Conservation (phyloP, 30 jellyfish, hydroid and myxozoan species). For the Turritopsis dohrnii region DNA sequence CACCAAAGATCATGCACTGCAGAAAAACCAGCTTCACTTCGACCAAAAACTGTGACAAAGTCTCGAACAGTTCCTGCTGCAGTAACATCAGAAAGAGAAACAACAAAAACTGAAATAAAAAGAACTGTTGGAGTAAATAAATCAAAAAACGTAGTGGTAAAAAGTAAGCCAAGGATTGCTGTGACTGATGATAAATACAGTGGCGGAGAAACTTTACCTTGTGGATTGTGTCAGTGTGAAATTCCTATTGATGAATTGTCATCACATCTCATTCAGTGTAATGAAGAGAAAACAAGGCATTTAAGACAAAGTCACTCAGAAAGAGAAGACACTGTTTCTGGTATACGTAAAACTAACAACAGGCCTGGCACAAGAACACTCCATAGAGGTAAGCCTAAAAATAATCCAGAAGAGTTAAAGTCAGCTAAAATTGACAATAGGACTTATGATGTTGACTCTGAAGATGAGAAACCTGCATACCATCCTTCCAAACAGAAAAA, state of each 20-base stretch:
- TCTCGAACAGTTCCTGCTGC: slow-evolving; percentile 21
- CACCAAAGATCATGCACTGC: slow-evolving; percentile 92
- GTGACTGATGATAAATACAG: not conserved
- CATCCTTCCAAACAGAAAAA: not conserved
- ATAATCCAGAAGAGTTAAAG: not conserved
- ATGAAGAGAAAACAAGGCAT: slow-evolving; percentile 9
- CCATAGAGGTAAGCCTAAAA: not conserved
- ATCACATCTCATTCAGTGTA: slow-evolving; percentile 23
- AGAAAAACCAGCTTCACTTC: slow-evolving; percentile 57
- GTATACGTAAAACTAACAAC: not conserved
- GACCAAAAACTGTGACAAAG: slow-evolving; percentile 32
- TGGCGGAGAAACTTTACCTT: not conserved
- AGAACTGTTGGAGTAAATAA: not conserved
- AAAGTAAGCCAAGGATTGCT: not conserved
- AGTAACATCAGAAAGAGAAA: not conserved
- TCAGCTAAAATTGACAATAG: not conserved
- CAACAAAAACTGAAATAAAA: not conserved
- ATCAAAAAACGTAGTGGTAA: not conserved
- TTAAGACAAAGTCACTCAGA: slow-evolving; percentile 8
- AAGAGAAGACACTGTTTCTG: not conserved
- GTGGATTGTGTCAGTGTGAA: slow-evolving; percentile 18
- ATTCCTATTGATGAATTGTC: not conserved
- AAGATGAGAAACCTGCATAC: slow-evolving; percentile 7
- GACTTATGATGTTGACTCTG: slow-evolving; percentile 12
- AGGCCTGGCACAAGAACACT: slow-evolving; percentile 24